Evolutionary conservation across 2,113 vertebrate genomes (phyloP).

Genomic region (Pseudorectes ferrugineus): DNA sequence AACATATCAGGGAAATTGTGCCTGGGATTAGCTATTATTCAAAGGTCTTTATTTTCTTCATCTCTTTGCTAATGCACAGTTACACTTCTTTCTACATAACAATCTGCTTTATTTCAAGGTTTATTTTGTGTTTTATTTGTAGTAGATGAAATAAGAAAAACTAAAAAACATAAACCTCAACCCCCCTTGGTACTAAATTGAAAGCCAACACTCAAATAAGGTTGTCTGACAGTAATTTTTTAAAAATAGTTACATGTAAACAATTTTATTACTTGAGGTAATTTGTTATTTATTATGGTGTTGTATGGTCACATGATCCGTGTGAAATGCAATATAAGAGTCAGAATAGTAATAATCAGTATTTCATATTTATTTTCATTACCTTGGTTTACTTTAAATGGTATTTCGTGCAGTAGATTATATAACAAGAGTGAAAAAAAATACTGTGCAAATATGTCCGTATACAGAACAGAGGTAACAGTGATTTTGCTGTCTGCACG

Average conservation of each 20-base stretch:
- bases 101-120: not conserved
- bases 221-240: not conserved
- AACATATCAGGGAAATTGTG: not conserved
- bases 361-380: not conserved
- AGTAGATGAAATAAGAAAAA: not conserved
- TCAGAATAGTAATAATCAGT: not conserved
- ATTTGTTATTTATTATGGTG: not conserved
- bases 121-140: not conserved
- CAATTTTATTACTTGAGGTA: not conserved
- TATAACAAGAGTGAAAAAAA: not conserved
- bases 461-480: not conserved
- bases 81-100: not conserved
- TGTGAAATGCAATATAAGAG: not conserved
- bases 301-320: not conserved
- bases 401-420: not conserved
- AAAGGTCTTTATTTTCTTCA: not conserved
- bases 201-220: not conserved
- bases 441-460: rapidly evolving
- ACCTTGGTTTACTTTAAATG: not conserved
- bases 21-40: not conserved
- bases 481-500: not conserved
- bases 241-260: not conserved
- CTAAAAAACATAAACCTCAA: not conserved
- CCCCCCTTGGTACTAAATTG: not conserved
- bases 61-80: not conserved